phyloP scores from a whole-genome alignment of 2,888 invertebrate genomes.

The Drosophila trichaetosa region DNA sequence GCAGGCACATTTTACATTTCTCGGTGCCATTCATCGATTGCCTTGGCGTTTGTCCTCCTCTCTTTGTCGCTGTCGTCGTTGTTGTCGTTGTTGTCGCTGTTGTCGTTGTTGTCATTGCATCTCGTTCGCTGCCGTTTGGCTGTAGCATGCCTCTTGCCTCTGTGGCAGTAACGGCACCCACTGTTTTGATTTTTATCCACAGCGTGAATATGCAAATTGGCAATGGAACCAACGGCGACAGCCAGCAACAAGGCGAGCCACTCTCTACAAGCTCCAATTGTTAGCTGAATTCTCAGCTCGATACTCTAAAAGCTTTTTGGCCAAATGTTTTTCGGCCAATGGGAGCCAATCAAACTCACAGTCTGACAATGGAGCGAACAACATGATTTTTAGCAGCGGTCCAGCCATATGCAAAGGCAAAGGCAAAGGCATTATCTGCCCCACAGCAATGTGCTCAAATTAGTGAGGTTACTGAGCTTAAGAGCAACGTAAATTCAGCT shows the following conservation, averaged over 20 bases:
- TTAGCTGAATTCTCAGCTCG: constrained; percentile 29
- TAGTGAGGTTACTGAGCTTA: constrained; percentile 37
- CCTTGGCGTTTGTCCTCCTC: constrained; percentile 32
- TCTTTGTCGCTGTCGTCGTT: constrained; percentile 1
- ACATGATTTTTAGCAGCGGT: constrained; percentile 28
- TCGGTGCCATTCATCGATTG: constrained; percentile 66
- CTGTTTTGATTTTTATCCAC: constrained; percentile 81
- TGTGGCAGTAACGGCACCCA: constrained; percentile 58
- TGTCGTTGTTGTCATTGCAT: constrained; percentile 58
- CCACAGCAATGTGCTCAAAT: constrained; percentile 50
- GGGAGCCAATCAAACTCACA: constrained; percentile 58
- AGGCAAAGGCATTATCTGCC: constrained; percentile 38
- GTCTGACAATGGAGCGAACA: constrained; percentile 20
- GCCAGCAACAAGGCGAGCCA: constrained; percentile 45
- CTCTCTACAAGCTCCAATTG: constrained; percentile 47
- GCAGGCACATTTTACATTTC: constrained; percentile 80
- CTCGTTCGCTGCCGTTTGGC: constrained; percentile 33
- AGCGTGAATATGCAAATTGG: constrained; percentile 79
- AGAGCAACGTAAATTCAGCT: background rate
- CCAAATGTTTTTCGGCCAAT: constrained; percentile 46
- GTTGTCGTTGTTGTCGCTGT: background rate
- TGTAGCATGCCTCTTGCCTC: constrained; percentile 31
- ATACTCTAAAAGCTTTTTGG: constrained; percentile 54
- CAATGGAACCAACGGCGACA: constrained; percentile 31
- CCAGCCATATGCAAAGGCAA: background rate